A percentile compares a stretch with the other conserved stretches of the same genome.
These are phyloP conservation scores for Ciconia nigra DNA, from an alignment of 2,797 vertebrate species.

Conservation along the genomic window DNA sequence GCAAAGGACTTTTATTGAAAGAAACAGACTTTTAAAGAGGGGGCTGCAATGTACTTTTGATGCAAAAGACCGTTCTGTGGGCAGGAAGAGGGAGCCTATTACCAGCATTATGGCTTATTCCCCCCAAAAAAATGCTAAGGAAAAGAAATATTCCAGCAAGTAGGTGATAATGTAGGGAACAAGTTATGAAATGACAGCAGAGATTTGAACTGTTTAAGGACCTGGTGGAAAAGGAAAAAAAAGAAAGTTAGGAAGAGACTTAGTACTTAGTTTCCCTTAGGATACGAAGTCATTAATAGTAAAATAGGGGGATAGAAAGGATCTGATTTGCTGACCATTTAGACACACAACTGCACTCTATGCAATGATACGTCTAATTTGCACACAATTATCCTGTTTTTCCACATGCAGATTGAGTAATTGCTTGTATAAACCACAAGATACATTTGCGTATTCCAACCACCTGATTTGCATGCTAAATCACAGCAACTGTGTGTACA, in stretches of 20 bases:
- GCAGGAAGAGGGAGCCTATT: not conserved
- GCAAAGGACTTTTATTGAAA: not conserved
- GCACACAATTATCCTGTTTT: not conserved
- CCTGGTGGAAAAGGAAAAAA: not conserved
- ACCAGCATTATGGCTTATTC: not conserved
- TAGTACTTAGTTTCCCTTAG: not conserved
- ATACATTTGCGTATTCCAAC: not conserved
- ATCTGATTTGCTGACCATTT: not conserved
- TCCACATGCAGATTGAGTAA: not conserved
- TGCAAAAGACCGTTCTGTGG: not conserved
- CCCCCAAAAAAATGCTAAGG: not conserved
- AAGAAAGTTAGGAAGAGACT: not conserved
- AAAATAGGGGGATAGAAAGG: not conserved
- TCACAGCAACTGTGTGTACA: not conserved
- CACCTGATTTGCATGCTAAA: not conserved
- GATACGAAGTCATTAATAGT: not conserved
- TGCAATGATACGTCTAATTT: not conserved
- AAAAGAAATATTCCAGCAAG: not conserved
- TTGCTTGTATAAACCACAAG: not conserved
- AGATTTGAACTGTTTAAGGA: not conserved
- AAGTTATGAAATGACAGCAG: not conserved
- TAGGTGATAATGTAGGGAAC: not conserved
- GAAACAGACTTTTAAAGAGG: not conserved
- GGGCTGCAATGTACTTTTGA: not conserved
- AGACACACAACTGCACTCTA: not conserved